Percentiles rank a stretch among this genome's conserved stretches.
phyloP scores from a whole-genome alignment of 92 coral and sea anemone genomes.

The Palythoa grandiflora region DNA sequence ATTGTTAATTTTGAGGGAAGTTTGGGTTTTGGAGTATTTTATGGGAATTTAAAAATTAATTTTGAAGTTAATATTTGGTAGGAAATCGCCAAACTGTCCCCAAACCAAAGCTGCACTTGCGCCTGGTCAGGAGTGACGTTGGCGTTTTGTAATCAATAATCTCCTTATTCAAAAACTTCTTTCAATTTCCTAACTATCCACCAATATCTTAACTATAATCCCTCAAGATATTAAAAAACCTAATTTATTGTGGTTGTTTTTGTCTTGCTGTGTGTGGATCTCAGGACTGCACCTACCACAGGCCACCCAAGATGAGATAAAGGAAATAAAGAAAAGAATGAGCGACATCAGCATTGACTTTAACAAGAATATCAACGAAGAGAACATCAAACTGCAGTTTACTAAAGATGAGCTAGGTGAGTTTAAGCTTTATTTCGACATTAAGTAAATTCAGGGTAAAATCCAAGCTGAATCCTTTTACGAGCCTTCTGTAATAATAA shows the following conservation, averaged over 20 bases:
- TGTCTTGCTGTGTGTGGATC: neutral
- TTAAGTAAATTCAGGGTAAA: neutral
- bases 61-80: too few species aligned
- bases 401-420: conserved; percentile 64
- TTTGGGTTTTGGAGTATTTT: too few species aligned
- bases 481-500: neutral
- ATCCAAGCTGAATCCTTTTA: neutral
- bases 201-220: too few species aligned
- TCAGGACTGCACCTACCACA: conserved; percentile 92
- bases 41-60: too few species aligned
- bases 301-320: conserved; percentile 77
- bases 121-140: too few species aligned
- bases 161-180: too few species aligned
- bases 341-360: conserved; percentile 93
- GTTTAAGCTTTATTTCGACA: neutral
- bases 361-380: conserved; percentile 94
- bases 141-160: too few species aligned
- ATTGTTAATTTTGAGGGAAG: too few species aligned
- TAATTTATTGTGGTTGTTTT: neutral
- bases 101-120: too few species aligned
- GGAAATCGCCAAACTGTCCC: too few species aligned
- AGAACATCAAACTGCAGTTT: conserved; percentile 89
- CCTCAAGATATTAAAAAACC: too few species aligned
- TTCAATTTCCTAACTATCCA: too few species aligned
- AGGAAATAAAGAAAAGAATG: conserved; percentile 88